Conservation (phyloP, 1,140 invertebrate genomes). For the Drosophila neocordata region DNA sequence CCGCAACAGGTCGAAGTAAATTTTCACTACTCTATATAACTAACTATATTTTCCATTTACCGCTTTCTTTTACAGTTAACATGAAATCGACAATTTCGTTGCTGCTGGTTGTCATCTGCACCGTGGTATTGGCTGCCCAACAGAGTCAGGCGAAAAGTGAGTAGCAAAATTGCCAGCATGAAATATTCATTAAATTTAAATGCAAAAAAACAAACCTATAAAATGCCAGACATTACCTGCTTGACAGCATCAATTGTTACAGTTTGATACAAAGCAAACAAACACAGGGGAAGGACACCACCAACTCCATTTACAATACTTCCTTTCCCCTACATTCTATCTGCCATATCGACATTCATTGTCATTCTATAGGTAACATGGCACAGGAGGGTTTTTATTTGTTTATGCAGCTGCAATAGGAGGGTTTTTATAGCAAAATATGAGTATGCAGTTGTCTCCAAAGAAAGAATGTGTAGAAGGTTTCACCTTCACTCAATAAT, state of each 20-base stretch:
- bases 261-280: slow-evolving; percentile 70
- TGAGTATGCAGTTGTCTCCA: too few species aligned
- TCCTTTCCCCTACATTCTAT: slow-evolving; percentile 30
- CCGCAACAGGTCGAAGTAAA: slow-evolving; percentile 52
- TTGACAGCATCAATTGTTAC: slow-evolving; percentile 68
- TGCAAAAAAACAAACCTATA: slow-evolving; percentile 68
- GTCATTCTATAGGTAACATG: slow-evolving; percentile 6
- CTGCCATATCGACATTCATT: not conserved
- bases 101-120: slow-evolving; percentile 77
- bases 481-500: not conserved
- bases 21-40: not conserved
- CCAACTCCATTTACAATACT: slow-evolving; percentile 11
- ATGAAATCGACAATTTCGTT: slow-evolving; percentile 81
- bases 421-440: slow-evolving; percentile 4
- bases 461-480: too few species aligned
- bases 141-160: slow-evolving; percentile 82
- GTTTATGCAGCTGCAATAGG: slow-evolving; percentile 66
- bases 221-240: slow-evolving; percentile 43
- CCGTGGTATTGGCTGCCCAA: slow-evolving; percentile 78
- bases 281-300: slow-evolving; percentile 7
- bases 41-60: not conserved
- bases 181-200: slow-evolving; percentile 61
- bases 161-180: slow-evolving; percentile 46
- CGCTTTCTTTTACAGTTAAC: slow-evolving; percentile 53
- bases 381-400: slow-evolving; percentile 33